Conservation (phyloP, 2,797 vertebrate genomes). For the Xenops minutus region DNA sequence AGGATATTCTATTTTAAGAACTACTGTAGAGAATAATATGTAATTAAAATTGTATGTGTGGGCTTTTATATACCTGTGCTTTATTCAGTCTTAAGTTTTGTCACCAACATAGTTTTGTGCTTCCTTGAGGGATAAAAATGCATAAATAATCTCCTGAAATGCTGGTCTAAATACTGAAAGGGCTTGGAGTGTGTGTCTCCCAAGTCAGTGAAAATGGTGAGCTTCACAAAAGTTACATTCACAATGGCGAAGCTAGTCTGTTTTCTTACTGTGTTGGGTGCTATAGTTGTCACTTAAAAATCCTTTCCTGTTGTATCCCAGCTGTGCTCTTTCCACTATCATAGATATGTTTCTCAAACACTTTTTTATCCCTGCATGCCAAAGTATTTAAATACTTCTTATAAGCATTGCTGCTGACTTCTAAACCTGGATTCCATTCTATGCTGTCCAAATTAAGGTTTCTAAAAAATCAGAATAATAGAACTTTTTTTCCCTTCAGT, state of each 20-base stretch:
- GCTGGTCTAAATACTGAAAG: background rate
- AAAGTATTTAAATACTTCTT: background rate
- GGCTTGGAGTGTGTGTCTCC: background rate
- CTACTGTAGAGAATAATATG: background rate
- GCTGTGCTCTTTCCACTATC: background rate
- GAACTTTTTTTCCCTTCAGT: background rate
- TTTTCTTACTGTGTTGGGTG: background rate
- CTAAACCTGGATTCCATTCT: background rate
- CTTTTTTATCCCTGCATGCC: background rate
- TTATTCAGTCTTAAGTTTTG: background rate
- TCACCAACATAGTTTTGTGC: background rate
- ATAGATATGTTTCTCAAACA: background rate
- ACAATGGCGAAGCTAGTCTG: background rate
- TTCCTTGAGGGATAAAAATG: background rate
- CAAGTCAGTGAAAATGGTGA: background rate
- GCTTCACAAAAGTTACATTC: background rate
- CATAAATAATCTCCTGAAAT: background rate
- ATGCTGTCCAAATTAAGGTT: background rate
- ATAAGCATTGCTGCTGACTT: background rate
- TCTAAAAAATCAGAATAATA: background rate
- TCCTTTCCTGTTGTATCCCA: background rate
- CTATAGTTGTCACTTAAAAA: background rate
- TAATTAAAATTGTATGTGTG: background rate
- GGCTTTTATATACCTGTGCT: background rate
- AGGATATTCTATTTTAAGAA: background rate